phyloP scores from a whole-genome alignment of 2,113 vertebrate species.

The Apodemus speciosus region DNA sequence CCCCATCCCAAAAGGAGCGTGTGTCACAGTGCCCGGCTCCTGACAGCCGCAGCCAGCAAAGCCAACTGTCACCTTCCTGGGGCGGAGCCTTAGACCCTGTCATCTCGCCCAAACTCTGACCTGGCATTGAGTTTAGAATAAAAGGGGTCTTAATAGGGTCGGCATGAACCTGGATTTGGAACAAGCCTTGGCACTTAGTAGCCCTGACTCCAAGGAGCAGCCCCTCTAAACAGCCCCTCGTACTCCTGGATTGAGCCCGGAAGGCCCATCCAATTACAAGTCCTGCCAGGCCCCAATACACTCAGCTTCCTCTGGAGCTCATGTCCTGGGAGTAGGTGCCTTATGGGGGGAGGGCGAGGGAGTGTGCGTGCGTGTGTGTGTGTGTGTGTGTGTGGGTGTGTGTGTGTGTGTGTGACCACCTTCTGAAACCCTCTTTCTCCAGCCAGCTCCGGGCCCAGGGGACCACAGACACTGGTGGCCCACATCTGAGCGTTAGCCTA shows the following conservation, averaged over 20 bases:
- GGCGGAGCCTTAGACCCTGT: slow-evolving; percentile 67
- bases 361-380: too few relatives aligned
- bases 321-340: not conserved
- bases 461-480: not conserved
- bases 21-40: not conserved
- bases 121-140: not conserved
- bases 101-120: not conserved
- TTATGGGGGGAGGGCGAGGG: not conserved
- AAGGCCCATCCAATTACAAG: not conserved
- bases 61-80: slow-evolving; percentile 51
- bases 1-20: not conserved
- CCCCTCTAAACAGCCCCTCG: not conserved
- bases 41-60: not conserved
- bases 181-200: not conserved
- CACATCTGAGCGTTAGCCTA: not conserved
- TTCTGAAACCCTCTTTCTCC: not conserved
- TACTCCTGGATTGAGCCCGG: not conserved
- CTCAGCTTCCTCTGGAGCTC: not conserved
- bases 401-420: too few relatives aligned
- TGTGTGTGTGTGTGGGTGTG: too few relatives aligned
- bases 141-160: not conserved
- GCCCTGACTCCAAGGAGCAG: not conserved
- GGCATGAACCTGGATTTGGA: not conserved
- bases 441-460: not conserved
- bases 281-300: not conserved